Evolutionary conservation across 2,888 invertebrate genomes (phyloP), one percentile per base, ranked within the genome.

Genomic region (Ligdia adustata): DNA sequence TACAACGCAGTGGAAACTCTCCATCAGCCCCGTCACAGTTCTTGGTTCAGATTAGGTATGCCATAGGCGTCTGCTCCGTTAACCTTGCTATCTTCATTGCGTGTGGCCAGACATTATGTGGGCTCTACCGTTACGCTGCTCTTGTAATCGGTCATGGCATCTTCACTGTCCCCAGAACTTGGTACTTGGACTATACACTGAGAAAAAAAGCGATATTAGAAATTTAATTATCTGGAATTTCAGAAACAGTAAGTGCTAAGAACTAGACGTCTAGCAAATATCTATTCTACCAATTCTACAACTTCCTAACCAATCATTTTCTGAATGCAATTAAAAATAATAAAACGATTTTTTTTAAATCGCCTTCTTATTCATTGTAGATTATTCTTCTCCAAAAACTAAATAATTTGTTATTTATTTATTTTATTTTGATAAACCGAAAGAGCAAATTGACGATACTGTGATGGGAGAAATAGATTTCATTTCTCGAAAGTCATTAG

Each of bases 1-100:
- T 6, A 1, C 1, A 18, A 18, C 4, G 4, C 18, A 5, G 18
- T 5, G 6, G 18, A 18, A 18, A 18, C 18, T 5, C 6, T 18
- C 18, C 18, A 1, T 18, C 18, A 5, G 4, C 6, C 6, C 4
- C n/a, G 35, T 47, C 24, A 32, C 18, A 31, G 37, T 38, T 48
- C 27, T 48, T 33, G 33, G 15, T 38, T 33, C 28, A 62, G 62
- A 73, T 75, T 78, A 75, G 54, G 72, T 77, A 78, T 78, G 75
- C 74, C 61, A 58, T 55, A 64, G 64, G 66, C 70, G 64, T 60
- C 6, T 16, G 16, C 71, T 72, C 80, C 71, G 79, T 75, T 84
- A 80, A 81, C 80, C 81, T 75, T 78, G 70, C 81, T 83, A 83
- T 82, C 82, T 80, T 60, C 64, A 66, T 66, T 69, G 70, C 69